These are phyloP conservation scores for Choristoneura fumiferana DNA, from an alignment of 1,140 invertebrate species.

Conservation along the genomic window DNA sequence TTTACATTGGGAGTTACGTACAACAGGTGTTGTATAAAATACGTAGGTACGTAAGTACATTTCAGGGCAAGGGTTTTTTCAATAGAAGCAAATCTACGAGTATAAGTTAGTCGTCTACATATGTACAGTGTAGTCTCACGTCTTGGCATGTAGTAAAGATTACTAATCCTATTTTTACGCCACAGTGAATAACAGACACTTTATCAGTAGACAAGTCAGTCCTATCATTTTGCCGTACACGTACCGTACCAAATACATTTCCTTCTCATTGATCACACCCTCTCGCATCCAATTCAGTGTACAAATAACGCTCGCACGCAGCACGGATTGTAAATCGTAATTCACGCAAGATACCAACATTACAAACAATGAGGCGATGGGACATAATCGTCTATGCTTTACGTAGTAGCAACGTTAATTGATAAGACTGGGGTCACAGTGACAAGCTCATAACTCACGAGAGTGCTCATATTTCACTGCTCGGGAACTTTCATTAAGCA, in stretches of 20 bases:
- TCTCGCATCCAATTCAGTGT: background rate
- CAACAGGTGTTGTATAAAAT: too few relatives aligned
- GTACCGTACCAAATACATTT: background rate
- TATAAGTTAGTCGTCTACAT: too few relatives aligned
- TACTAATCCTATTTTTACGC: too few relatives aligned
- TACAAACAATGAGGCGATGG: constrained; percentile 23
- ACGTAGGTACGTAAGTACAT: too few relatives aligned
- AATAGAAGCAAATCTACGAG: too few relatives aligned
- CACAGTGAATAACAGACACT: too few relatives aligned
- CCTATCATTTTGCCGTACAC: too few relatives aligned
- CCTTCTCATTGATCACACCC: background rate
- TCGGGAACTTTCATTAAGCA: constrained; percentile 42
- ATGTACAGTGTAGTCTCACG: too few relatives aligned
- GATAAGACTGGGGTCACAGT: constrained; percentile 37
- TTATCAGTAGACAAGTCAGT: too few relatives aligned
- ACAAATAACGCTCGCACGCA: background rate
- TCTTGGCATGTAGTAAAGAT: too few relatives aligned
- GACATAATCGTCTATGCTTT: constrained; percentile 29
- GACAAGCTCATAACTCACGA: constrained; percentile 43
- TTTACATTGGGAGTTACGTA: too few relatives aligned
- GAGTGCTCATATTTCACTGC: constrained; percentile 41
- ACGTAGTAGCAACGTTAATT: constrained; percentile 39
- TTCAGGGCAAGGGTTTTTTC: too few relatives aligned
- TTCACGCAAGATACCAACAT: constrained; percentile 23
- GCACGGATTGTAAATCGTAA: constrained; percentile 20